Evolutionary conservation across 37 sponge, comb jelly and placozoan genomes (phyloP).

Genomic region (Dysidea cf. avara): DNA sequence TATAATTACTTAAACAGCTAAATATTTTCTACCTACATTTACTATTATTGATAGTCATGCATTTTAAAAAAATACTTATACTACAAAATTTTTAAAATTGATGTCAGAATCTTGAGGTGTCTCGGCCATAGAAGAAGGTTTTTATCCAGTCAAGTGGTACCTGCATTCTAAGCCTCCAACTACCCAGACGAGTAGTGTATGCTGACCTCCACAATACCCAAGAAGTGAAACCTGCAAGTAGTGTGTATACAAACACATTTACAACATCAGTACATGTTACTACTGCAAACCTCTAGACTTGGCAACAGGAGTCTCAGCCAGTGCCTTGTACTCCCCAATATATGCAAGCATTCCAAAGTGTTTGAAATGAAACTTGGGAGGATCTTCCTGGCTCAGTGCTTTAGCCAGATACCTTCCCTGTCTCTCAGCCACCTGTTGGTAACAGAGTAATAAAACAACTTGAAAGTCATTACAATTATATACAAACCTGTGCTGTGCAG

Average conservation of each 20-base stretch:
- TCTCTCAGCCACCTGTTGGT: slow-evolving; percentile 77
- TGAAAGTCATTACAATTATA: background rate
- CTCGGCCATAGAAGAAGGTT: slow-evolving; percentile 85
- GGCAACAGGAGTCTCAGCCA: slow-evolving; percentile 63
- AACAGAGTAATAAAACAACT: background rate
- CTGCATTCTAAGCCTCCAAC: slow-evolving; percentile 89
- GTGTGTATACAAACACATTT: too few relatives aligned
- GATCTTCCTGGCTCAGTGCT: slow-evolving; percentile 36
- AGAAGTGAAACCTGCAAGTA: slow-evolving; percentile 65
- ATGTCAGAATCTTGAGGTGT: slow-evolving; percentile 86
- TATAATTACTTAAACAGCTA: too few relatives aligned
- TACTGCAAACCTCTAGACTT: slow-evolving; percentile 70
- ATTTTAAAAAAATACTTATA: too few relatives aligned
- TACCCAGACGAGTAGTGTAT: slow-evolving; percentile 82
- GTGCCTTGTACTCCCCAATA: slow-evolving; percentile 77
- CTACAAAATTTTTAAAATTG: too few relatives aligned
- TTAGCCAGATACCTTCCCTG: slow-evolving; percentile 80
- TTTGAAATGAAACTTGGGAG: slow-evolving; percentile 55
- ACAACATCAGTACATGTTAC: background rate
- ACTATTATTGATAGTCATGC: too few relatives aligned
- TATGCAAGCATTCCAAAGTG: slow-evolving; percentile 86
- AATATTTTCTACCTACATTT: too few relatives aligned
- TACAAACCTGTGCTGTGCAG: slow-evolving; percentile 66
- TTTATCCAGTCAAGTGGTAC: slow-evolving; percentile 92
- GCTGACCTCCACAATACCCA: slow-evolving; percentile 91